A percentile compares a stretch with the other conserved stretches of the same genome.
Evolutionary conservation across 2,888 invertebrate species (phyloP).

Genomic region (Meiosimyza decipiens): DNA sequence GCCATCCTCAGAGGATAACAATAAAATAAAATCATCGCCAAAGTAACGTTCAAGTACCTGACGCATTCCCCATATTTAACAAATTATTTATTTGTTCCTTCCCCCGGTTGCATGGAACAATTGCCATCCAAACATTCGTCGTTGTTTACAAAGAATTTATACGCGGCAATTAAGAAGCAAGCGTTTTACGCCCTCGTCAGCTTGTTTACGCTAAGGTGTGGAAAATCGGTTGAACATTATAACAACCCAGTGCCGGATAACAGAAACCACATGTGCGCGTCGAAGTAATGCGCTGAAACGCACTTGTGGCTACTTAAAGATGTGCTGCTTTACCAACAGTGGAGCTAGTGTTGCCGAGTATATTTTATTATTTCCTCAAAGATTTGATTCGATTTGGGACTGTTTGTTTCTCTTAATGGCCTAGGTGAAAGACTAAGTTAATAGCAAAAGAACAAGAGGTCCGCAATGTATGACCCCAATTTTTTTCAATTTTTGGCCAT

Average conservation of each 20-base stretch:
- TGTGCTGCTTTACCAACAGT: no score
- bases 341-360: no score
- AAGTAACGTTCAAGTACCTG: no score
- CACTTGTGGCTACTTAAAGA: background rate
- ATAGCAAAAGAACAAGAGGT: background rate
- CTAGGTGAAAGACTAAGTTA: background rate
- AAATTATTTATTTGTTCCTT: no score
- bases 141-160: slow-evolving; percentile 34
- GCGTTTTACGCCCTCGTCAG: no score
- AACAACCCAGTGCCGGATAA: slow-evolving; percentile 62
- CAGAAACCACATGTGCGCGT: slow-evolving; percentile 66
- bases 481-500: background rate
- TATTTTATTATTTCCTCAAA: no score
- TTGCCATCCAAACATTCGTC: no score
- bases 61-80: no score
- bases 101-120: no score
- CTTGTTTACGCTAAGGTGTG: slow-evolving; percentile 53
- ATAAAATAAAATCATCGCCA: no score
- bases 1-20: no score
- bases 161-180: slow-evolving; percentile 25
- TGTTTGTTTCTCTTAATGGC: background rate
- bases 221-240: slow-evolving; percentile 60
- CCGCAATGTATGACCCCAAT: background rate
- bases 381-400: background rate
- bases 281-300: background rate